Evolutionary conservation across 2,888 invertebrate species (phyloP).

Genomic region (Gasteruption jaculator): DNA sequence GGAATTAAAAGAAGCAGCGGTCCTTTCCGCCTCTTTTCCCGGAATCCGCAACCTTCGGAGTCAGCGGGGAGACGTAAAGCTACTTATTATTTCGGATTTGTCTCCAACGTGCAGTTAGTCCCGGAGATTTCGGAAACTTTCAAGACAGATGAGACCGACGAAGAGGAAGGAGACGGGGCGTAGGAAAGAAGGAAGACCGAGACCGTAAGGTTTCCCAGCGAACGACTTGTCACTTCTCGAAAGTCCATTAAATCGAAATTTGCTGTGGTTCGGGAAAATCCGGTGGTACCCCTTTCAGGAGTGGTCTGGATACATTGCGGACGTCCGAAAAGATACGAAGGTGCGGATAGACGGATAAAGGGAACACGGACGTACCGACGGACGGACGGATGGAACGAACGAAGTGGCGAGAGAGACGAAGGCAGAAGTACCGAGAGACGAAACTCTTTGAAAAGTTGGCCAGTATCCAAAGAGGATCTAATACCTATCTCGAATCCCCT

Average conservation of each 20-base stretch:
- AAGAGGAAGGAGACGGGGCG: no score
- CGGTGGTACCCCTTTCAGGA: conserved; percentile 4
- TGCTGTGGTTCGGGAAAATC: conserved; percentile 29
- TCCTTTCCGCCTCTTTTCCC: no score
- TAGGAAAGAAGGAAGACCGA: no score
- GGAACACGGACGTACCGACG: conserved; percentile 11
- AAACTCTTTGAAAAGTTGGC: no score
- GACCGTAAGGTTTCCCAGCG: no score
- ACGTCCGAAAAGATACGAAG: conserved; percentile 5
- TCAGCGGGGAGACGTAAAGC: no score
- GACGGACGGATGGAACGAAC: conserved; percentile 14
- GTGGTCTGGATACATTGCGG: neutral
- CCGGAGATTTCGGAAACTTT: no score
- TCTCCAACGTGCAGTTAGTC: no score
- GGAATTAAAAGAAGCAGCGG: no score
- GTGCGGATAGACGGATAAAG: conserved; percentile 8
- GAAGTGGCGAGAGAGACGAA: conserved; percentile 13
- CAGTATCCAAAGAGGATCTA: conserved; percentile 41
- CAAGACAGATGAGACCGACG: no score
- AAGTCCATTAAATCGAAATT: conserved; percentile 31
- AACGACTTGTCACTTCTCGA: conserved; percentile 24
- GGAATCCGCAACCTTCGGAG: no score
- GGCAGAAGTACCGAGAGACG: conserved; percentile 36
- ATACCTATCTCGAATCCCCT: conserved; percentile 31
- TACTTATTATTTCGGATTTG: no score